Base-by-base conservation (phyloP, 2,797 vertebrate species). In the Prunella strophiata region DNA sequence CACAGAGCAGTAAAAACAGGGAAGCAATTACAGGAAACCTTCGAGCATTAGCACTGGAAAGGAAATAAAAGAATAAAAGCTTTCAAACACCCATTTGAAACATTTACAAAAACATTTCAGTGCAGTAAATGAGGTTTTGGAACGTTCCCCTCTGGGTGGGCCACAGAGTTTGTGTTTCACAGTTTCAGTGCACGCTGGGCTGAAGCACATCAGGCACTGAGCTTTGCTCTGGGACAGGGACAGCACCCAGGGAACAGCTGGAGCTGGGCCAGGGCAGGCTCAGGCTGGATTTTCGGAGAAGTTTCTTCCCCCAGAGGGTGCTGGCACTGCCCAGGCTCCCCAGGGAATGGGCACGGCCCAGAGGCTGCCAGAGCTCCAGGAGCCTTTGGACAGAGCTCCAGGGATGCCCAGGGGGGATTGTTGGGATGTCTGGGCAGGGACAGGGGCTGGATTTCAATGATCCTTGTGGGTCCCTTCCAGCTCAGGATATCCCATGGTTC, bases 11-110 rank as follows among this genome's bases (percentile, higher is more conserved):
- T 94, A 85, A 96, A 96, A 93, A 65, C 83, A 73, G 73, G 81
- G 91, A 96, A 94, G 79, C 93, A 93, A 97, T 96, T 94, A 95
- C 67, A 92, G 66, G 54, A 81, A 95, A 89, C 79, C 85, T 85
- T 62, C 9, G 4, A 95, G 94, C 91, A 70, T 88, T 89, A 94
- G 62, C 79, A 73, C 27, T 18, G 9, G 65, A 89, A 91, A 91
- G 71, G 78, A 93, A 93, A 95, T 67, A 91, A 61, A 93, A 91
- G 65, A 91, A 88, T 77, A 78, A 91, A 95, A 93, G 84, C 78
- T 86, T 94, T 86, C 75, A 88, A 80, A 16, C 38, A 66, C 42
- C 42, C 4, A 2, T 62, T 74, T 74, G 79, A 94, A 94, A 80
- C 84, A 72, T 85, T 92, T 77, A 92, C 91, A 85, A 43, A 83